These are phyloP conservation scores for Nineta flava DNA, from an alignment of 2,888 invertebrate genomes.

Conservation along the genomic window DNA sequence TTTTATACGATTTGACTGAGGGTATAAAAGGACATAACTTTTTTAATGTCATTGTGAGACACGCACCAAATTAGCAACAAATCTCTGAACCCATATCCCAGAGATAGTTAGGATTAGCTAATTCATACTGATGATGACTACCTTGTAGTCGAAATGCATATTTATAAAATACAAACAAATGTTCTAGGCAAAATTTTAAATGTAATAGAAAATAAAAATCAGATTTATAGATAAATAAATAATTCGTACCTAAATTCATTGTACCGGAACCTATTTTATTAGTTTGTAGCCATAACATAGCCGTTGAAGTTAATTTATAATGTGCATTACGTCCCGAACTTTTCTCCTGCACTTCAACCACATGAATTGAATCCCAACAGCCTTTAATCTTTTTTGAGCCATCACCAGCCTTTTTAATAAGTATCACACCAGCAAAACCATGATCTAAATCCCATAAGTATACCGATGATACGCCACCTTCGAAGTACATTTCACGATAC, in stretches of 20 bases:
- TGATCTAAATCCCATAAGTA: constrained; percentile 99
- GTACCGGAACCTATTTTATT: constrained; percentile 93
- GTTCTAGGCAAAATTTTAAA: too few relatives aligned
- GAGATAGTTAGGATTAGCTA: too few relatives aligned
- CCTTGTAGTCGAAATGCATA: too few relatives aligned
- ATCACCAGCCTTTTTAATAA: constrained; percentile 98
- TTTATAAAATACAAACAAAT: too few relatives aligned
- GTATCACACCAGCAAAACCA: constrained; percentile 95
- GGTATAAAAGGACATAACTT: too few relatives aligned
- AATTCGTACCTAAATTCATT: constrained; percentile 54
- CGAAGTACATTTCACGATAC: constrained; percentile 98
- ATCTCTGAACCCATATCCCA: too few relatives aligned
- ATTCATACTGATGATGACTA: too few relatives aligned
- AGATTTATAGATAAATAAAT: too few relatives aligned
- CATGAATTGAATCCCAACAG: constrained; percentile 99
- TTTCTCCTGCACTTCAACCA: constrained; percentile 96
- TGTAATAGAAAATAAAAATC: too few relatives aligned
- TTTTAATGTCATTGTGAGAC: too few relatives aligned
- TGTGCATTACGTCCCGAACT: constrained; percentile 86
- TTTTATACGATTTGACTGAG: too few relatives aligned
- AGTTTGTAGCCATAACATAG: constrained; percentile 98
- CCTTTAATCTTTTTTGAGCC: constrained; percentile 86
- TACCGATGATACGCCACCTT: constrained; percentile 97
- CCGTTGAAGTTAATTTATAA: constrained; percentile 97
- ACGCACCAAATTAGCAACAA: too few relatives aligned